Evolutionary conservation across 2,113 vertebrate species (phyloP), one percentile per base, ranked within the genome.

Genomic region (Haemorhous mexicanus): DNA sequence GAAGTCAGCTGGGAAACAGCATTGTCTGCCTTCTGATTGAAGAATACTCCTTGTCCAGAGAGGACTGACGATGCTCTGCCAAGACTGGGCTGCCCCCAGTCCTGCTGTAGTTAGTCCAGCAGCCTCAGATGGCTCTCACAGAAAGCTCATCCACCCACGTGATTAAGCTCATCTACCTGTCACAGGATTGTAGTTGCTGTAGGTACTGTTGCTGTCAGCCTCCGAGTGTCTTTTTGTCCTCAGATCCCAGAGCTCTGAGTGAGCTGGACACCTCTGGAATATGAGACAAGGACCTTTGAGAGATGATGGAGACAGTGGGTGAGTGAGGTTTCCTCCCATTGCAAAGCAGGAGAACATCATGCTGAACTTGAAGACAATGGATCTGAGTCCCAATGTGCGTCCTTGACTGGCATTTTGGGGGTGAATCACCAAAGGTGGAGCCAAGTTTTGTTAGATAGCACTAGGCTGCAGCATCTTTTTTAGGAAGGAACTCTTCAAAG

Each of bases 281-380:
- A 75, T 0, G 2, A 79, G 37, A 52, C 44, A 73, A 33, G 28
- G 55, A 26, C 21, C 6, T 56, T 44, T 61, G 28, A 61, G 52
- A 72, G 50, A 19, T 62, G 30, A 35, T 5, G 5, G 77, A 87
- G 53, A 19, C 33, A 59, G 28, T 1, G 9, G 22, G 16, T 1
- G 0, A 62, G 35, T 0, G 0, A 74, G 17, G 10, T 62, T 66
- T 88, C 26, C 33, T 88, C 3, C 30, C 2, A 0, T 69, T 56
- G 27, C 3, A 30, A 89, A 55, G 17, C 5, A n/a, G 63, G 21
- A 82, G 44, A 80, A 74, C 0, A 0, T 47, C 58, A 28, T 43
- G 19, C 23, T 84, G 69, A 92, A 28, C 78, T 66, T 93, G 58
- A 64, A 86, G 15, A n/a, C 19, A 22, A 17, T 39, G 33, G 66